Percentiles rank a stretch among this genome's conserved stretches.
Evolutionary conservation across 2,797 vertebrate species (phyloP).

Genomic region (Chiroxiphia lanceolata): DNA sequence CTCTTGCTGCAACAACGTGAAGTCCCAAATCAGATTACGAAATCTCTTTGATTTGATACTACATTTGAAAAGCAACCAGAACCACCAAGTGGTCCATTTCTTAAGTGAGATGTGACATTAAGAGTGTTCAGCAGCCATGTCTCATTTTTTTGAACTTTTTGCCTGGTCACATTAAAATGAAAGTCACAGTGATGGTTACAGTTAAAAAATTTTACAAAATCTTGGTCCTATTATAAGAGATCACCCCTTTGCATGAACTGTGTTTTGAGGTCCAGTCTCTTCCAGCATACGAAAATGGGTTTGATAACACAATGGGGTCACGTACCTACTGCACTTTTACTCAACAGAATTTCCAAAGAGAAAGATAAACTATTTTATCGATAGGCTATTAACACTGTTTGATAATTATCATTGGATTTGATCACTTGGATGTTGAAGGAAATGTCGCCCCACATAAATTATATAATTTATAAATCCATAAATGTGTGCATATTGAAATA

Average conservation of each 20-base stretch:
- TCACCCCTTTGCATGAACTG: background rate
- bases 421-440: background rate
- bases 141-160: background rate
- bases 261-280: background rate
- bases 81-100: background rate
- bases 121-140: background rate
- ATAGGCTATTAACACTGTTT: background rate
- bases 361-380: background rate
- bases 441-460: background rate
- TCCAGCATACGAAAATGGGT: background rate
- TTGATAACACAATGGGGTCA: background rate
- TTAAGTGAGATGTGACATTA: background rate
- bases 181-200: background rate
- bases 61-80: slow-evolving; percentile 32
- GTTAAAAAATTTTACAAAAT: background rate
- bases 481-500: background rate
- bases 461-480: background rate
- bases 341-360: background rate
- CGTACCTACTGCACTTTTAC: background rate
- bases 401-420: slow-evolving; percentile 2
- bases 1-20: background rate
- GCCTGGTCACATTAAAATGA: background rate
- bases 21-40: background rate
- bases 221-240: background rate
- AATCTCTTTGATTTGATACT: background rate